Evolutionary conservation across 2,797 vertebrate species (phyloP).

Genomic region (Crenichthys baileyi): DNA sequence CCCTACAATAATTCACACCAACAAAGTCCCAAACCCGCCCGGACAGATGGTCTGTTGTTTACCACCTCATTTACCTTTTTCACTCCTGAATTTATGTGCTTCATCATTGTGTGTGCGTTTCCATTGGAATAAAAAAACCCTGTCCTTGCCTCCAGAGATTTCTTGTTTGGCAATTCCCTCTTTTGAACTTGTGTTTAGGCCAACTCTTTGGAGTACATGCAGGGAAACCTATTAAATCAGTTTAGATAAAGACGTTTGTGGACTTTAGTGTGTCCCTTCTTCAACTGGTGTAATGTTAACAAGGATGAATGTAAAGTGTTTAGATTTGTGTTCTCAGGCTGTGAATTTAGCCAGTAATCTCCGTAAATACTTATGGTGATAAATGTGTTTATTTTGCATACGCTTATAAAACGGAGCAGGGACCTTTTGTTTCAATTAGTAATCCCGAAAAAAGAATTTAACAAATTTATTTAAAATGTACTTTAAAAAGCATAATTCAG

Average conservation of each 20-base stretch:
- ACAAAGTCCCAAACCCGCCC: conserved; percentile 17
- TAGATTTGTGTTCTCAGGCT: not conserved
- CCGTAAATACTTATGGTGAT: conserved; percentile 1
- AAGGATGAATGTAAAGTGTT: not conserved
- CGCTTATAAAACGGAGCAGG: not conserved
- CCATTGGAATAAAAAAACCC: conserved; percentile 45
- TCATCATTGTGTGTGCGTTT: conserved; percentile 18
- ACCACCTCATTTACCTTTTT: conserved; percentile 39
- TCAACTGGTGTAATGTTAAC: conserved; percentile 32
- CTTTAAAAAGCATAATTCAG: not conserved
- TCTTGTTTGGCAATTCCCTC: conserved; percentile 32
- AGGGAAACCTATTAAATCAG: conserved; percentile 22
- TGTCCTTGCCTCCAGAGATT: conserved; percentile 33
- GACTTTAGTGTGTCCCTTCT: not conserved
- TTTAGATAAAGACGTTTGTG: not conserved
- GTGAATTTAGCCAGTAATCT: not conserved
- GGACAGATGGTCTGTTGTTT: conserved; percentile 43
- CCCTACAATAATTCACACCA: conserved; percentile 16
- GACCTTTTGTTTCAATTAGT: not conserved
- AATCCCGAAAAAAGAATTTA: not conserved
- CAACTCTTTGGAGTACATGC: conserved; percentile 21
- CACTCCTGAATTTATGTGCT: conserved; percentile 10
- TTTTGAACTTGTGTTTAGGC: conserved; percentile 47
- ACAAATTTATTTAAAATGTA: not conserved
- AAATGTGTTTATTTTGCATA: not conserved